Conservation (phyloP, 2,888 invertebrate species). For the Teinopalpus imperialis region DNA sequence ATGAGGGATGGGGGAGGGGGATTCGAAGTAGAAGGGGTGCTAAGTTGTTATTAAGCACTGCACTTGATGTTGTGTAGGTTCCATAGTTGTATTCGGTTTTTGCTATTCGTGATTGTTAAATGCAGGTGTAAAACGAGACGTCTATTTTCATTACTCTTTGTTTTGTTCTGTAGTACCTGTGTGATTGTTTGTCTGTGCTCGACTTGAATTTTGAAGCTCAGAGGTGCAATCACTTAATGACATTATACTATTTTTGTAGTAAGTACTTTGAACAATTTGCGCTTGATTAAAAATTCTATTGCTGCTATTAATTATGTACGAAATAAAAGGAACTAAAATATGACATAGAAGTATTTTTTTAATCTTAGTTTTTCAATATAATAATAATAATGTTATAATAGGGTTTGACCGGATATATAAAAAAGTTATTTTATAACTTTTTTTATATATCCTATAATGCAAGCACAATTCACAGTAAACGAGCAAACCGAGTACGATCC, state of each 20-base stretch:
- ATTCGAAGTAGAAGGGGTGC: conserved; percentile 43
- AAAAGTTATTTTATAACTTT: no score
- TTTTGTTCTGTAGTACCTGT: conserved; percentile 4
- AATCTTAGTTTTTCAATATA: no score
- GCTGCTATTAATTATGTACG: no score
- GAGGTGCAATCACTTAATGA: neutral
- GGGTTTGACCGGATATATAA: no score
- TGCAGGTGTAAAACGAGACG: conserved; percentile 22
- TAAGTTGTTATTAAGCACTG: conserved; percentile 79
- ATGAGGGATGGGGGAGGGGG: conserved; percentile 36
- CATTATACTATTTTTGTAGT: neutral
- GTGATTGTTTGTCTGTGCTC: conserved; percentile 12
- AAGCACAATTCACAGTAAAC: no score
- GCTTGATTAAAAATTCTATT: no score
- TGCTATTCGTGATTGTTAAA: conserved; percentile 25
- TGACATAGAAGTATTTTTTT: no score
- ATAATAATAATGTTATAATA: no score
- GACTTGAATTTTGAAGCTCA: neutral
- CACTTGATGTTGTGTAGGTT: conserved; percentile 59
- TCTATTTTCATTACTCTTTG: conserved; percentile 21
- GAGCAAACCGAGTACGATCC: no score
- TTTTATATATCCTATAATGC: no score
- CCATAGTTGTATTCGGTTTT: conserved; percentile 32
- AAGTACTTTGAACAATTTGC: no score
- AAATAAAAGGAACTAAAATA: no score